Evolutionary conservation across 2,888 invertebrate genomes (phyloP).

Genomic region (Spodoptera picta): DNA sequence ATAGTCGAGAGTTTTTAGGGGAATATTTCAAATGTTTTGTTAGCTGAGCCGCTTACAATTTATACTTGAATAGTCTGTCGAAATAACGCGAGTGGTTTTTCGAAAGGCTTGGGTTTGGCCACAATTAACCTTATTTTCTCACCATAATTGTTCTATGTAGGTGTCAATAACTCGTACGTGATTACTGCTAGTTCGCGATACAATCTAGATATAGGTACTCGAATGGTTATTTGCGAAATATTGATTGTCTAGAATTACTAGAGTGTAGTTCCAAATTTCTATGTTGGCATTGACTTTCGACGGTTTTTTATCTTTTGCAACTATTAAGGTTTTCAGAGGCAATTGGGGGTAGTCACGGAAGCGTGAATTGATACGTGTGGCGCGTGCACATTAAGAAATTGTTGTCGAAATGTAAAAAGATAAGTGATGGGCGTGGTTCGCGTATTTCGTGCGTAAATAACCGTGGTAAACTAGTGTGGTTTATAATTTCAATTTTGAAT

Average conservation of each 20-base stretch:
- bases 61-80: background rate
- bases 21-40: background rate
- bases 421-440: conserved; percentile 19
- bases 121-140: conserved; percentile 26
- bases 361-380: conserved; percentile 74
- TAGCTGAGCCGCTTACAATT: background rate
- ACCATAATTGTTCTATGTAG: conserved; percentile 37
- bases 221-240: conserved; percentile 70
- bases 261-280: conserved; percentile 74
- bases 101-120: conserved; percentile 22
- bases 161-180: conserved; percentile 38
- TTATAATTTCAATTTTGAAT: too few relatives aligned
- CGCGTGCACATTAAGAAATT: conserved; percentile 60
- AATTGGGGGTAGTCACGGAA: conserved; percentile 74
- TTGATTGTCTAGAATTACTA: conserved; percentile 71
- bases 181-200: conserved; percentile 21
- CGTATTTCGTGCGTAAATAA: conserved; percentile 23
- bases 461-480: background rate
- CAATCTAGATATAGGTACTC: conserved; percentile 25
- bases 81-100: conserved; percentile 26
- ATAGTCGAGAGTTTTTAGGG: background rate
- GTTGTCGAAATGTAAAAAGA: conserved; percentile 51
- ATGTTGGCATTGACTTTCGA: conserved; percentile 79
- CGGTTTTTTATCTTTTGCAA: conserved; percentile 69
- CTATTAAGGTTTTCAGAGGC: conserved; percentile 65